Conservation (phyloP, 92 coral and sea anemone species). For the Porites divaricata region DNA sequence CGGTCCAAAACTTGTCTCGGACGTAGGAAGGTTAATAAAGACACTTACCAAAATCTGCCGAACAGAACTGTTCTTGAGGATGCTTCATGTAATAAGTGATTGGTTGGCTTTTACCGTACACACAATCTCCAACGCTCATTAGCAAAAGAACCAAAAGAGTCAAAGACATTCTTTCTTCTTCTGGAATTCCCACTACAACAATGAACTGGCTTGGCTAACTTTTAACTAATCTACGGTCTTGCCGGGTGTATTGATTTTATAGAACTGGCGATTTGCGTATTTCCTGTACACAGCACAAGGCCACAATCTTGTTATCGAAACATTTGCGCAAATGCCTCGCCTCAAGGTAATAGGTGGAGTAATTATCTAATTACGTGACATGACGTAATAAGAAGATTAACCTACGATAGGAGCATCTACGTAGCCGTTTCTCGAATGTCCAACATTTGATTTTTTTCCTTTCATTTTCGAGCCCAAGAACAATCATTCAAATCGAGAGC, state of each 20-base stretch:
- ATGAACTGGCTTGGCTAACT: not conserved
- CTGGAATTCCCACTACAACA: not conserved
- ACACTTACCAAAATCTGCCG: slow-evolving; percentile 59
- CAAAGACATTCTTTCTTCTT: not conserved
- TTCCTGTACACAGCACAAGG: slow-evolving; percentile 4
- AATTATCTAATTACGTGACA: not conserved
- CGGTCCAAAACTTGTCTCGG: not conserved
- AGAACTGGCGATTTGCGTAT: not conserved
- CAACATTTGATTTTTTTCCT: no score
- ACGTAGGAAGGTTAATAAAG: not conserved
- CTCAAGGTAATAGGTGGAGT: not conserved
- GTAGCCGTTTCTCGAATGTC: no score
- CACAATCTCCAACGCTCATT: not conserved
- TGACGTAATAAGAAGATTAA: not conserved
- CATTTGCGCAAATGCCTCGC: not conserved
- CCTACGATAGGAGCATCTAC: not conserved
- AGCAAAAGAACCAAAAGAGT: not conserved
- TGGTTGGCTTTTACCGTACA: not conserved
- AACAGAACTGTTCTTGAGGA: slow-evolving; percentile 67
- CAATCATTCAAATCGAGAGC: no score
- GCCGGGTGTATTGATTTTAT: not conserved
- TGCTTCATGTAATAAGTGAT: slow-evolving; percentile 7
- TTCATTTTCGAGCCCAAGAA: no score
- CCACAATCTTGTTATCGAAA: not conserved
- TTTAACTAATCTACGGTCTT: not conserved